Base-by-base conservation (phyloP, 2,888 invertebrate species). In the Nowickia ferox region DNA sequence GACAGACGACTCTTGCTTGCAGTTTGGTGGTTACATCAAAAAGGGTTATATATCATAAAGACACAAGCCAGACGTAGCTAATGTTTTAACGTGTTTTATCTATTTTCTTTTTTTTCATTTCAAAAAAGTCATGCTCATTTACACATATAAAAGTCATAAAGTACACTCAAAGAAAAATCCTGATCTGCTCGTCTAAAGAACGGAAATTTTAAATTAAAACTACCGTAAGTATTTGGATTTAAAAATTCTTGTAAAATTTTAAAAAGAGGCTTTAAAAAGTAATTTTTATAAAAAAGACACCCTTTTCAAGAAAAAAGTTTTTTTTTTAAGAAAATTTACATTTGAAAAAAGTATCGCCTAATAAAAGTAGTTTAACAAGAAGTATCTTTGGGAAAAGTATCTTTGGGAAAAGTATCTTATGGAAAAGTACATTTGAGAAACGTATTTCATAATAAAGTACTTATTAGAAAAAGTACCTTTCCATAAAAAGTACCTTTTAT, bases 51-150 rank as follows among this genome's bases (percentile, higher is more conserved):
- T 9, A 76, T 78, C 83, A 86, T 78, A 86, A 71, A 22, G 61
- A 66, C 51, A 59, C 79, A 40, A 76, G 61, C 79, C 71, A 83
- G 76, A 77, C 72, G 53, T 46, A 40, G 65, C 76, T 86, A 76
- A 86, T 76, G 83, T 83, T 80, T 76, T 61, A 80, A 76, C 79
- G 86, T 86, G 83, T 80, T 83, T 80, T 83, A 79, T 86, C 76
- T 86, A 74, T 68, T 79, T 68, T 69, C n/a, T 55, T 9, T 63
- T 53, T 40, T 61, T 51, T 40, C 13, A 17, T 44, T 69, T 78
- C n/a, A 30, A 55, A 42, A 66, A 48, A n/a, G 38, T 75, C 61
- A 46, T 38, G 59, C 83, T 72, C 51, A 65, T 66, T 68, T 66
- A 65, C 69, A 76, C 69, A 76, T 22, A 71, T 71, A 63, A 19